These are phyloP conservation scores for Sphecodes monilicornis DNA, from an alignment of 2,888 invertebrate species.

Conservation along the genomic window DNA sequence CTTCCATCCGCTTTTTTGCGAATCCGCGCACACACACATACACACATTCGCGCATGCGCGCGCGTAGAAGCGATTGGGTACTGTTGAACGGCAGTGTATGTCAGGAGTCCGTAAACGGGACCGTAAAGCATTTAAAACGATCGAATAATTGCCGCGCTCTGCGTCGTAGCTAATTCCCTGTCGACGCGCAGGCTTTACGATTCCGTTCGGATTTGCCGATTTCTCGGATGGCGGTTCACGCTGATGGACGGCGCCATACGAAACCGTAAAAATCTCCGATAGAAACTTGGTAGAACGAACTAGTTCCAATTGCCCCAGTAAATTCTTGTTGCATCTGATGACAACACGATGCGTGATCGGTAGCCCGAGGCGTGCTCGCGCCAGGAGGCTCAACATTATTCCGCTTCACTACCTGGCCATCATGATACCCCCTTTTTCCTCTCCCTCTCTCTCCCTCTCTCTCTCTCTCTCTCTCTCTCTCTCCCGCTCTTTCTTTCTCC, in stretches of 20 bases:
- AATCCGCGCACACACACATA: not conserved
- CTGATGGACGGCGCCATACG: slow-evolving; percentile 31
- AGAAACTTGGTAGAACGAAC: slow-evolving; percentile 57
- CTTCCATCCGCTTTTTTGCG: not conserved
- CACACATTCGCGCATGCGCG: not conserved
- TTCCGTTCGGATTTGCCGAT: slow-evolving; percentile 50
- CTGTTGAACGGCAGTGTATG: not conserved
- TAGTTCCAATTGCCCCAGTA: slow-evolving; percentile 70
- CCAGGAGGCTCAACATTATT: slow-evolving; percentile 38
- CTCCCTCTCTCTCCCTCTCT: slow-evolving; percentile 9
- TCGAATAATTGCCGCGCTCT: slow-evolving; percentile 37
- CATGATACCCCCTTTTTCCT: slow-evolving; percentile 3
- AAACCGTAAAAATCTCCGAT: slow-evolving; percentile 54
- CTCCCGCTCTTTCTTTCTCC: slow-evolving; percentile 4
- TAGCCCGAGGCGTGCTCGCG: slow-evolving; percentile 43
- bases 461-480: too few relatives aligned
- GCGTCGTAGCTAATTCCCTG: slow-evolving; percentile 37
- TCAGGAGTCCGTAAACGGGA: slow-evolving; percentile 17
- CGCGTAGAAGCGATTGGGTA: not conserved
- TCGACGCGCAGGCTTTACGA: slow-evolving; percentile 32
- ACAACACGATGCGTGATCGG: slow-evolving; percentile 53
- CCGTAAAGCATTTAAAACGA: slow-evolving; percentile 47
- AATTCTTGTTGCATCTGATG: slow-evolving; percentile 64
- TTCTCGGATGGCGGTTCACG: slow-evolving; percentile 42
- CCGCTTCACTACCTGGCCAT: slow-evolving; percentile 39